phyloP scores from a whole-genome alignment of 2,113 vertebrate genomes.

The Alces alces region DNA sequence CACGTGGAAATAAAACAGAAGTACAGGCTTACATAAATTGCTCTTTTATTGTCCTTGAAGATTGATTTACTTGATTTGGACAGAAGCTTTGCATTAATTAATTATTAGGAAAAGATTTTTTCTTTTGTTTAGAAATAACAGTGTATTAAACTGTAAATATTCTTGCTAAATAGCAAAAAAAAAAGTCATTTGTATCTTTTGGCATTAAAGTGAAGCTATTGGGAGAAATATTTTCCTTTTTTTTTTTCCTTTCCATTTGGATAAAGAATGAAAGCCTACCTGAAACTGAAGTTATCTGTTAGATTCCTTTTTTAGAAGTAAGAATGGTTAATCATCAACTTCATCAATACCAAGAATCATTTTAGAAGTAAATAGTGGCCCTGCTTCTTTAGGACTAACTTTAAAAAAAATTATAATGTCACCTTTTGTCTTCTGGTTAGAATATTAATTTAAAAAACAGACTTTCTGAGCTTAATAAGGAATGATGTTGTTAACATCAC shows the following conservation, averaged over 20 bases:
- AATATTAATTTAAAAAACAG: conserved; percentile 34
- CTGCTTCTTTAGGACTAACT: conserved; percentile 5
- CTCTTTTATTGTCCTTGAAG: neutral
- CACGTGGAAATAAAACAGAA: neutral
- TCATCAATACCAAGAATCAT: conserved; percentile 2
- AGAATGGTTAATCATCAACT: neutral
- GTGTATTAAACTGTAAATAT: neutral
- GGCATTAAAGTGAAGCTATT: neutral
- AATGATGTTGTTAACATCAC: neutral
- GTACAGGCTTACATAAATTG: neutral
- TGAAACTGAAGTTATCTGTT: conserved; percentile 19
- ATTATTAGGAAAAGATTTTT: conserved; percentile 27
- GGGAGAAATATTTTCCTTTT: conserved; percentile 11
- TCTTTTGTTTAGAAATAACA: neutral
- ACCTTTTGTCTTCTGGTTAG: neutral
- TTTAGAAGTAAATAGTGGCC: conserved; percentile 37
- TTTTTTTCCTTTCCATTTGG: neutral
- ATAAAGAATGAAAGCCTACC: neutral
- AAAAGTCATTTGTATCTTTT: neutral
- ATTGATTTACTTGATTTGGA: neutral
- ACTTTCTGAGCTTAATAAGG: neutral
- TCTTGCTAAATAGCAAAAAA: neutral
- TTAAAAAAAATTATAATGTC: neutral
- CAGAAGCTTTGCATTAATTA: neutral
- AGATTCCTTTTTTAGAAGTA: conserved; percentile 22